phyloP scores from a whole-genome alignment of 2,113 vertebrate species.

The Neopipo cinnamomea region DNA sequence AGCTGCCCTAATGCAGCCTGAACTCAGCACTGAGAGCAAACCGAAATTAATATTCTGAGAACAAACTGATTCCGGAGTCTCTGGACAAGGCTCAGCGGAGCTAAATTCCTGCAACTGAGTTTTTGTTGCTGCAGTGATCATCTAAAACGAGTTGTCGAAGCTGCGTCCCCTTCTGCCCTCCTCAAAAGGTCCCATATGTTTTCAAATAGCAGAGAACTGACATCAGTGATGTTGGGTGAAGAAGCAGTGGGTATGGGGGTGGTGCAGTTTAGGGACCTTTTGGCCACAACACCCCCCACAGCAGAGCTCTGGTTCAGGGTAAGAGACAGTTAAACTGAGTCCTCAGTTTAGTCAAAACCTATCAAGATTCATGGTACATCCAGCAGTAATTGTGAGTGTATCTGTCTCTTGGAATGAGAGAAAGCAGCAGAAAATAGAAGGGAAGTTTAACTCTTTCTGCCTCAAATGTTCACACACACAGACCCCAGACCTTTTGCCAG shows the following conservation, averaged over 20 bases:
- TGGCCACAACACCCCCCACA: not conserved
- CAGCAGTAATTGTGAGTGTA: not conserved
- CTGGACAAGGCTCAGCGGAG: not conserved
- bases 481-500: no score
- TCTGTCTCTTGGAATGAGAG: not conserved
- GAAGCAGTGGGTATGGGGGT: not conserved
- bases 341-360: not conserved
- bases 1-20: not conserved
- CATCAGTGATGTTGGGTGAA: not conserved
- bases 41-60: not conserved
- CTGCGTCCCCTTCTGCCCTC: not conserved
- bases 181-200: not conserved
- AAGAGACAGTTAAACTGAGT: not conserved
- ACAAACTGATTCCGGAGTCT: not conserved
- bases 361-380: not conserved
- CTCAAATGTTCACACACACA: not conserved
- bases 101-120: not conserved
- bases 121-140: constrained; percentile 19
- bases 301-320: not conserved
- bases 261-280: not conserved
- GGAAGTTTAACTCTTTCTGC: not conserved
- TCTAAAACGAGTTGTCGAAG: not conserved
- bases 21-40: not conserved
- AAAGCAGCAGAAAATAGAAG: not conserved
- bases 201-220: not conserved